Evolutionary conservation across 2,797 vertebrate genomes (phyloP).

Genomic region (Pantherophis alleghaniensis): DNA sequence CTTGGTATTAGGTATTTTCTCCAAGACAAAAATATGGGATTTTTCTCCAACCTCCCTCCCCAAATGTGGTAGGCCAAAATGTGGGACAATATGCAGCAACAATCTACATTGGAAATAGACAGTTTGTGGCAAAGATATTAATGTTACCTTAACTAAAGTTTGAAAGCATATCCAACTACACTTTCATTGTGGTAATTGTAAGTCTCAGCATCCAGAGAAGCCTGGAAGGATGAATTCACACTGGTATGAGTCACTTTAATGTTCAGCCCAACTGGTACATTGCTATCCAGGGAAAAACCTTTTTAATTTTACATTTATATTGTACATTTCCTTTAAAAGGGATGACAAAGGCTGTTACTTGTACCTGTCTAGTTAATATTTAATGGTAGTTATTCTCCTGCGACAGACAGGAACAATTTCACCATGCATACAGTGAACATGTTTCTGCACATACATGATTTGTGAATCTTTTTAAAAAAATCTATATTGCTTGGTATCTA

Average conservation of each 20-base stretch:
- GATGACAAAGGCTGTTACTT: constrained; percentile 41
- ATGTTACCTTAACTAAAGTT: not conserved
- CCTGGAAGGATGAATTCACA: not conserved
- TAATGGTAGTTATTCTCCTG: not conserved
- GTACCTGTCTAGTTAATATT: constrained; percentile 44
- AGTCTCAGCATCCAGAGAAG: not conserved
- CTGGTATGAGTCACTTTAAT: not conserved
- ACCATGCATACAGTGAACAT: not conserved
- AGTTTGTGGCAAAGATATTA: not conserved
- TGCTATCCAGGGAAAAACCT: constrained; percentile 45
- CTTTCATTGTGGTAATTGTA: not conserved
- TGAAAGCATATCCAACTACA: not conserved
- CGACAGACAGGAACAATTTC: not conserved
- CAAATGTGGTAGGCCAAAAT: not conserved
- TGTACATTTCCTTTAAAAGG: constrained; percentile 48
- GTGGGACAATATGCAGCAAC: not conserved
- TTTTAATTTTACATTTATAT: constrained; percentile 62
- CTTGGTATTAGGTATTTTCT: not conserved
- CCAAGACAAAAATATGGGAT: not conserved
- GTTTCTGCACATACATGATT: not conserved
- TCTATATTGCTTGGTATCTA: constrained; percentile 4
- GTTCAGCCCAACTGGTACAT: constrained; percentile 29
- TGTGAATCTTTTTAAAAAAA: not conserved
- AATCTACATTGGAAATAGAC: too few relatives aligned
- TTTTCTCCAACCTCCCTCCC: not conserved